Evolutionary conservation across 1,140 invertebrate species (phyloP), one percentile per base, ranked within the genome.

Genomic region (Bathynomus jamesi): DNA sequence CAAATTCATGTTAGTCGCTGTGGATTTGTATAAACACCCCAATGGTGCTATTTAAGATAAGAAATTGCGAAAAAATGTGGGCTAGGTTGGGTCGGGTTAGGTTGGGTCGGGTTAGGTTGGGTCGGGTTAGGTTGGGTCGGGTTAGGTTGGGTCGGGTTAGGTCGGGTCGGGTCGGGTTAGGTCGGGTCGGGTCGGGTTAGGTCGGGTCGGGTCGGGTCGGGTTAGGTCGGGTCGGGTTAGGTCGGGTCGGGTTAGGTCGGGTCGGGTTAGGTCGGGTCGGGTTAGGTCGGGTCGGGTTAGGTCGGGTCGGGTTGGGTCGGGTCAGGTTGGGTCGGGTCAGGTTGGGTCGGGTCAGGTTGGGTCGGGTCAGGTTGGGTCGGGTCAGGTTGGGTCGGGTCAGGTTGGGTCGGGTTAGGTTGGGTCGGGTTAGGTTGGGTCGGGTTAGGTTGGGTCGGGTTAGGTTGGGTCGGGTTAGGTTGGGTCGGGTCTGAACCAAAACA

Each of bases 111-210:
- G 62, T 10, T 64, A 10, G 62, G 62, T 64, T 64, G 62, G n/a
- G 62, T 64, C 24, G 62, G 62, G 62, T 64, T 64, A 24, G n/a
- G 62, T 64, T 64, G 62, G 62, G 62, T 64, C 10, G 62, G n/a
- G 62, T 64, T 64, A 24, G n/a, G 62, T 64, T 21, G 62, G n/a
- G 62, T 64, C 24, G 62, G 62, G 46, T 53, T 53, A 21, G 46
- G 46, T 53, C 21, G 46, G 21, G 46, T 53, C 21, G 46, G 46
- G 46, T 53, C 21, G 46, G 46, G 46, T 53, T 53, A 21, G 21
- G 46, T 53, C 21, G 46, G 21, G 46, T 53, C 21, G 46, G 46
- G 46, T 53, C 21, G 46, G 46, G 46, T 53, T 53, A 21, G 46
- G 46, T 53, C 21, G 46, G 46, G 46, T 53, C 21, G 21, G 46